Evolutionary conservation across 2,888 invertebrate species (phyloP), one percentile per base, ranked within the genome.

Genomic region (Helicoverpa assulta): DNA sequence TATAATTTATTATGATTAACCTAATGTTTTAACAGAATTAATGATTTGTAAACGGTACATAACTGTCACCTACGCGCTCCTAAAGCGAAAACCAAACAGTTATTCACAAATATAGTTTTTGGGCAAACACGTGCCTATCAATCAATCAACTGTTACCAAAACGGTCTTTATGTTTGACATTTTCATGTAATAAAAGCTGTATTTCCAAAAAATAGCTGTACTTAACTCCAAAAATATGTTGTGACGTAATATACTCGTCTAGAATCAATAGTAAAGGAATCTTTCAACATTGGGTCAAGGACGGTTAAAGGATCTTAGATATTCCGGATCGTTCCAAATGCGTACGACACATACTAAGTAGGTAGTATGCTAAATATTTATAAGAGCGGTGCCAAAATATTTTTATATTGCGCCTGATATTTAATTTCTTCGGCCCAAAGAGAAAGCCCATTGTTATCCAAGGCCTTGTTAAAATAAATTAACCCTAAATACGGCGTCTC

Each of bases 371-470:
- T 47, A n/a, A 16, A 47, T n/a, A 47, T 47, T 43, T 43, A 21
- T 67, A 50, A 7, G 21, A 3, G 10, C 8, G 14, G 10, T 14
- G 10, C 18, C 21, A 50, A 47, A 47, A 47, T 5, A 47, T 47
- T 47, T 47, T 47, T 47, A 47, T 47, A 47, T 47, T 47, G n/a
- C 47, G 16, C 6, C n/a, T 7, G 18, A 19, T 10, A 52, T 52
- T 26, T 37, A 29, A 50, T 66, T 61, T 33, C 18, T 54, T 47
- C 19, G 40, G 50, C 21, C 8, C 14, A 19, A 62, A 68, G 65
- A 55, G 68, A 77, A 76, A 77, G 73, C 33, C 19, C 26, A 71
- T 76, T 76, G 67, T 76, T 71, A 43, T 54, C 0, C 47, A 57
- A 51, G 67, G 60, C 60, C 67, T 64, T 50, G 57, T 58, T 64